Base-by-base conservation (phyloP, 2,888 invertebrate species). In the Tanypteryx hageni region DNA sequence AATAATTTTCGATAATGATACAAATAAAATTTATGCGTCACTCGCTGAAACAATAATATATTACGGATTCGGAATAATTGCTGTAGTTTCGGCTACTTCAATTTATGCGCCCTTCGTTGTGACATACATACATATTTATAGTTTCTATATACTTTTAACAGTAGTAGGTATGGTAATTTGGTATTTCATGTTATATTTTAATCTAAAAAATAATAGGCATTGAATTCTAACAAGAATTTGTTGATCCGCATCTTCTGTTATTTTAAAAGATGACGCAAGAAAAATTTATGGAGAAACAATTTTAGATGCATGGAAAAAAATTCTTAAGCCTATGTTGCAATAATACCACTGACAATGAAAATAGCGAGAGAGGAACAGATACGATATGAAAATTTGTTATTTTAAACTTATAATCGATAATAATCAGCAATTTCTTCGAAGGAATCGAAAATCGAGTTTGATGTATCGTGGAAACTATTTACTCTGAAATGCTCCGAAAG, bases 301-400 rank as follows among this genome's bases (percentile, higher is more conserved):
- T 64, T 27, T 68, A 89, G 89, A 64, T 59, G 68, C 64, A 89
- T 56, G 64, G 8, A 64, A 44, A 89, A 83, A 89, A 89, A 64
- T 18, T 56, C 18, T n/a, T 8, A 0, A 10, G 44, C 8, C 14
- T 68, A 44, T 89, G 89, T 89, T 44, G 89, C 31, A 89, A 89
- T 59, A 31, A 64, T 44, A 56, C 64, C 64, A 18, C 44, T 68
- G n/a, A 22, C 64, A 64, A 61, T 44, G 27, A 31, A 44, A 64
- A 64, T 57, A 57, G 44, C 61, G n/a, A 44, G n/a, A 44, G 27
- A 68, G 44, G n/a, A 22, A 27, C 4, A 56, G 56, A 18, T 44
- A 44, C 68, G 68, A 44, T 44, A 44, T 44, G 89, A 56, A 68
- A 64, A 16, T 44, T 56, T n/a, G 3, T 57, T 4, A 10, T 44